phyloP scores from a whole-genome alignment of 2,113 vertebrate genomes.

The Ammodytes dubius region DNA sequence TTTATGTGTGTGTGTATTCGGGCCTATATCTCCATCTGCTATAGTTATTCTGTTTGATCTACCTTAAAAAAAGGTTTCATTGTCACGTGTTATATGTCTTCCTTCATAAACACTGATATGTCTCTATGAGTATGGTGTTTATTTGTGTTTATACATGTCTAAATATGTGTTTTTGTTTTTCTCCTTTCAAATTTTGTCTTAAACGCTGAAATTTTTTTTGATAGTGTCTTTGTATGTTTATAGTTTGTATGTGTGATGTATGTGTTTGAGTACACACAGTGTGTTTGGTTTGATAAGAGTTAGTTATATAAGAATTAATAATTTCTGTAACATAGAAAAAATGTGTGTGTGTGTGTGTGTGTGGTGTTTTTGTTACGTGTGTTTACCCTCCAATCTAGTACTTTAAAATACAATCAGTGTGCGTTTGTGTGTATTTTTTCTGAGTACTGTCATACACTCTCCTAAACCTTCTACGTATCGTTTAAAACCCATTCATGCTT shows the following conservation, averaged over 20 bases:
- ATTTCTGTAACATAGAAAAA: not conserved
- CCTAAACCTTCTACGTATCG: not conserved
- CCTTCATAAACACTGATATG: too few species aligned
- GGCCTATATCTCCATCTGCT: slow-evolving; percentile 56
- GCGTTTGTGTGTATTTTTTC: not conserved
- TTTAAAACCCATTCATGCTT: not conserved
- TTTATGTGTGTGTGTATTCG: slow-evolving; percentile 20
- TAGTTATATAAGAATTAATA: not conserved
- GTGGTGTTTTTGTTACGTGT: not conserved
- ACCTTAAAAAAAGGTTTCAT: slow-evolving; percentile 13
- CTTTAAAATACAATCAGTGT: not conserved
- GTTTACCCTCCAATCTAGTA: not conserved
- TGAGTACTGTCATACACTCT: not conserved
- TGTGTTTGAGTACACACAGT: not conserved
- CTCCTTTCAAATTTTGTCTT: not conserved
- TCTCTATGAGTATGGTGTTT: not conserved
- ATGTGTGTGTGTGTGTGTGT: not conserved
- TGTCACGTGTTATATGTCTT: not conserved
- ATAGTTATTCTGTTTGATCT: slow-evolving; percentile 29
- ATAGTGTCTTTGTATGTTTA: not conserved
- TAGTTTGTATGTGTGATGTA: not conserved
- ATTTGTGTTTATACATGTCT: not conserved
- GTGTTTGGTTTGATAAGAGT: not conserved
- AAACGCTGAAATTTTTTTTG: too few species aligned
- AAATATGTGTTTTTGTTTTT: not conserved